Conservation (phyloP, 2,888 invertebrate genomes). For the Watsonalla cultraria region DNA sequence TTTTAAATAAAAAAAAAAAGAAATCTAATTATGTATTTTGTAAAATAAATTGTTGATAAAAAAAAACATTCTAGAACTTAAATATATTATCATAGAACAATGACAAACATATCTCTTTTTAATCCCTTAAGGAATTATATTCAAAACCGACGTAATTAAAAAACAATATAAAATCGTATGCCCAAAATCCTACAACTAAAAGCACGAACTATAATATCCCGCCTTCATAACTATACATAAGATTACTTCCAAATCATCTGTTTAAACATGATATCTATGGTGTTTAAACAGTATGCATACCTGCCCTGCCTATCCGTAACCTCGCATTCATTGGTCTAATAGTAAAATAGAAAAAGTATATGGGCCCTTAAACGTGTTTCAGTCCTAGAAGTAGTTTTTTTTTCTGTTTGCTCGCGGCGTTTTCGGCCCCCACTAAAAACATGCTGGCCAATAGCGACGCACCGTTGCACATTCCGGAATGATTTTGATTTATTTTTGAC, state of each 20-base stretch:
- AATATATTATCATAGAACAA: too few relatives aligned
- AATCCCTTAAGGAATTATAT: too few relatives aligned
- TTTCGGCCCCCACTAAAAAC: conserved; percentile 27
- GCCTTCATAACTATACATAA: not conserved
- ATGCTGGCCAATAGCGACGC: conserved; percentile 30
- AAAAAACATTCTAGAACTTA: too few relatives aligned
- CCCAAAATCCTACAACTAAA: not conserved
- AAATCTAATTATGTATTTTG: too few relatives aligned
- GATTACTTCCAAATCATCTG: not conserved
- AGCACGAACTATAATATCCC: not conserved
- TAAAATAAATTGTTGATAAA: too few relatives aligned
- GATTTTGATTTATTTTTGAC: conserved; percentile 46
- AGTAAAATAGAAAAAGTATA: conserved; percentile 10
- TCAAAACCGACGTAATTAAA: too few relatives aligned
- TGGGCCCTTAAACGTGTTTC: conserved; percentile 11
- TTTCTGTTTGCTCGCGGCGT: conserved; percentile 12
- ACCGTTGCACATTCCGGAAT: conserved; percentile 18
- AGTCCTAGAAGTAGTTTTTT: conserved; percentile 15
- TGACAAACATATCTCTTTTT: too few relatives aligned
- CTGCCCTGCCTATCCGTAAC: not conserved
- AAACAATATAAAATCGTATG: too few relatives aligned
- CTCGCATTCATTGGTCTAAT: conserved; percentile 9
- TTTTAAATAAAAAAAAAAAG: too few relatives aligned
- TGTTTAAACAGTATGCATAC: not conserved
- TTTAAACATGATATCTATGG: not conserved